Base-by-base conservation (phyloP, 2,113 vertebrate genomes). In the Quiscalus mexicanus region DNA sequence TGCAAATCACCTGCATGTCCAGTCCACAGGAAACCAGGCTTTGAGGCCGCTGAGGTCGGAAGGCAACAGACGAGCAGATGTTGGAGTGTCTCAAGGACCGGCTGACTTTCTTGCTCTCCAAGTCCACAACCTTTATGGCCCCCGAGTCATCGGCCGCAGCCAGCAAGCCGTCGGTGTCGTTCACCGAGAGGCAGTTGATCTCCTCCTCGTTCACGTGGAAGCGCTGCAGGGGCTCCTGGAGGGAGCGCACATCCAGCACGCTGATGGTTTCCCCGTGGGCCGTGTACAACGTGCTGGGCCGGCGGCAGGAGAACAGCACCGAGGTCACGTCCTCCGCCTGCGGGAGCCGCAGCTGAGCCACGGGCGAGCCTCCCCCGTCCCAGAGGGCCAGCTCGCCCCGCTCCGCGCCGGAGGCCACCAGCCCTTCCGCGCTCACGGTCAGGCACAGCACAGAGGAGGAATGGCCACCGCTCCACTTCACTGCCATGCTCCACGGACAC, bases 1-100 rank as follows among this genome's bases (percentile, higher is more conserved):
- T 94, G 75, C 79, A 95, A 96, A 97, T 98, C 96, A 99, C 99
- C 99, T 99, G 99, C 99, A 99, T 99, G 98, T 99, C 99, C 70
- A 99, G 98, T 52, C 99, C 99, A 64, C 98, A 99, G 55, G 99
- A 99, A 69, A 99, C 93, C 52, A 99, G 97, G 96, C 99, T 99
- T 45, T 99, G 99, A 64, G 99, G 99, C 58, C 99, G 97, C 64
- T 98, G 98, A 50, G 99, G 99, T 35, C 99, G 97, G 96, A 99
- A 99, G 69, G 97, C 98, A 69, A 99, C 98, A 9, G 99, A 99
- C 13, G 99, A 99, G 96, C 99, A 99, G 97, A 99, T 99, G 94
- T 99, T 99, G 27, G 98, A 98, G 97, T 99, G 99, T 90, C 98
- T 98, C 83, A 99, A 95, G 50, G 98, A 98, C 81, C 99, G 97